Percentiles rank a stretch among this genome's conserved stretches.
These are phyloP conservation scores for Deilephila porcellus DNA, from an alignment of 2,888 invertebrate species.

Conservation along the genomic window DNA sequence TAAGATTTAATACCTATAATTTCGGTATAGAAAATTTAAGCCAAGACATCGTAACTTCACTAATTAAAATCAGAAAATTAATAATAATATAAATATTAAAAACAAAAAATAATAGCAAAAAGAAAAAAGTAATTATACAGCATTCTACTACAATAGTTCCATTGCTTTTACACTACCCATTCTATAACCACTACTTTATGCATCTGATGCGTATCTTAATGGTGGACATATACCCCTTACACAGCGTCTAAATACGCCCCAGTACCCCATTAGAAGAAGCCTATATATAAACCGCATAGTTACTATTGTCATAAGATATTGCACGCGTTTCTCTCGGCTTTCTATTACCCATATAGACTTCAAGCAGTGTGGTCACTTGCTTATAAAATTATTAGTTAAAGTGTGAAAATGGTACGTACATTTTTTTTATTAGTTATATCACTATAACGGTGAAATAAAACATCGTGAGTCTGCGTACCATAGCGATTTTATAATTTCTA, in stretches of 20 bases:
- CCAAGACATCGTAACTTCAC: too few species aligned
- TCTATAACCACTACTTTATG: too few species aligned
- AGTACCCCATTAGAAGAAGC: background rate
- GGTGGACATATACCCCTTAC: background rate
- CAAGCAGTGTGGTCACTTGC: background rate
- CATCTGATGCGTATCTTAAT: background rate
- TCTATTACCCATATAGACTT: background rate
- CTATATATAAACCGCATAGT: background rate
- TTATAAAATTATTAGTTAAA: background rate
- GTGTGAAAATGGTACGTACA: conserved; percentile 8
- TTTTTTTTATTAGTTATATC: background rate
- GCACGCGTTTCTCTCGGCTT: conserved; percentile 12
- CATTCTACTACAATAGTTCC: too few species aligned
- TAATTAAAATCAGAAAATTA: too few species aligned
- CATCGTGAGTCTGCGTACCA: too few species aligned
- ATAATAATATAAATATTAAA: too few species aligned
- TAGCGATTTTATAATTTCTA: too few species aligned
- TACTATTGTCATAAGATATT: conserved; percentile 15
- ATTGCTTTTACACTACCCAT: too few species aligned
- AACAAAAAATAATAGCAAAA: too few species aligned
- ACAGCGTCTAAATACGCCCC: background rate
- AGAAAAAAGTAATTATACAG: too few species aligned
- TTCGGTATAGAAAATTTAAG: too few species aligned
- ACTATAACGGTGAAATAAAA: background rate
- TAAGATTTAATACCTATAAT: too few species aligned